Evolutionary conservation across 2,888 invertebrate species (phyloP), one percentile per base, ranked within the genome.

Genomic region (Caenorhabditis plicata): DNA sequence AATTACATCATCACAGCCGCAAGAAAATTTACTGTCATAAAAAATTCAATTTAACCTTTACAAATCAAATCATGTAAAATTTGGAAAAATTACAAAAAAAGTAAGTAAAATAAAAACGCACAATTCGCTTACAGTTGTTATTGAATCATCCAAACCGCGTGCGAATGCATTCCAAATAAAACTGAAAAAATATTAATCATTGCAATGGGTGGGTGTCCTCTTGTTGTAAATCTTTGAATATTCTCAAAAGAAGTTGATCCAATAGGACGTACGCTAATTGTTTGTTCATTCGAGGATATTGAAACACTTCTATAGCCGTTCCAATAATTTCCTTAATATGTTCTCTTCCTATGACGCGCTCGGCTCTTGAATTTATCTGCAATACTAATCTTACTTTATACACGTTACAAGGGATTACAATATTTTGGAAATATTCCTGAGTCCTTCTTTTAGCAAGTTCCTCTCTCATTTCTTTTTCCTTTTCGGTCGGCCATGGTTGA

Each of bases 191-290:
- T 22, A 15, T 13, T 29, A 47, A 31, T 27, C 25, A 57, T 25
- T 47, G 57, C 11, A 58, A 26, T 3, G 58, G 58, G 20, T 58
- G 58, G 13, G 48, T 48, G 1, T 45, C 45, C 13, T 19, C 40
- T 31, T 58, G 50, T 15, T 45, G 39, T 4, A 61, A 35, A 48
- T 61, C 61, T 3, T 47, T 43, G 33, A 64, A 60, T 4, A 60
- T 22, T 33, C 53, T 27, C 11, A 53, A 1, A 8, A 64, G 31
- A 2, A 69, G 45, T 4, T 49, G 52, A 42, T 92, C 92, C 69
- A 92, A 82, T 46, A 91, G 83, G 71, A 88, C 87, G 82, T 91
- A 91, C 61, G 87, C 87, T 68, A 91, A 83, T 87, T 85, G 84
- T 74, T 87, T 87, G 76, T 87, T 87, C 38, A 87, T 82, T 33